phyloP scores from a whole-genome alignment of 2,797 vertebrate genomes.

The Yasuhikotakia modesta region DNA sequence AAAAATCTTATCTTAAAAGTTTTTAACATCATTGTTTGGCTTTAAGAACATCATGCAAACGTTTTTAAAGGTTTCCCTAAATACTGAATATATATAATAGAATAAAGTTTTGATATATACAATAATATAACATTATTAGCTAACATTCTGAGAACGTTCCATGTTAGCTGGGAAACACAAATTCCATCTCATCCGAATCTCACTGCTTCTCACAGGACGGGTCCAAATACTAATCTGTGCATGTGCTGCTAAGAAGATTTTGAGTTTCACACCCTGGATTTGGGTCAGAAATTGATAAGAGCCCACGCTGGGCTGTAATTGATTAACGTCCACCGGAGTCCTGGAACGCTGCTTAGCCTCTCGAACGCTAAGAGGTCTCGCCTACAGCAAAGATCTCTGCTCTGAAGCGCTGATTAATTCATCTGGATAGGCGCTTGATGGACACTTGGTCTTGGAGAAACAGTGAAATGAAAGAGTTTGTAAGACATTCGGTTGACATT shows the following conservation, averaged over 20 bases:
- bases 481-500: constrained; percentile 46
- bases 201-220: constrained; percentile 12
- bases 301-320: constrained; percentile 45
- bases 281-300: constrained; percentile 48
- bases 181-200: background rate
- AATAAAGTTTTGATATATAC: too few species aligned
- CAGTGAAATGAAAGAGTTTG: constrained; percentile 48
- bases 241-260: constrained; percentile 40
- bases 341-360: constrained; percentile 17
- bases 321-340: constrained; percentile 47
- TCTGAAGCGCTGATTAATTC: constrained; percentile 57
- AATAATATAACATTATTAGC: too few species aligned
- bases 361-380: constrained; percentile 38
- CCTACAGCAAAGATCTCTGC: constrained; percentile 31
- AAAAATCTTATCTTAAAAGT: too few species aligned
- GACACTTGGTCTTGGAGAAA: constrained; percentile 42
- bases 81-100: too few species aligned
- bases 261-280: constrained; percentile 34
- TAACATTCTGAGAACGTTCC: too few species aligned
- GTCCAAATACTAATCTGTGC: constrained; percentile 41
- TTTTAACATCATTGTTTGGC: too few species aligned
- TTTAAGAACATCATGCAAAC: too few species aligned
- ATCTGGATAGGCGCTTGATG: constrained; percentile 55
- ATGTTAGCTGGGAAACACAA: background rate
- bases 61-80: too few species aligned